phyloP scores from a whole-genome alignment of 1,140 invertebrate genomes.

The Drosophila ercepeae region DNA sequence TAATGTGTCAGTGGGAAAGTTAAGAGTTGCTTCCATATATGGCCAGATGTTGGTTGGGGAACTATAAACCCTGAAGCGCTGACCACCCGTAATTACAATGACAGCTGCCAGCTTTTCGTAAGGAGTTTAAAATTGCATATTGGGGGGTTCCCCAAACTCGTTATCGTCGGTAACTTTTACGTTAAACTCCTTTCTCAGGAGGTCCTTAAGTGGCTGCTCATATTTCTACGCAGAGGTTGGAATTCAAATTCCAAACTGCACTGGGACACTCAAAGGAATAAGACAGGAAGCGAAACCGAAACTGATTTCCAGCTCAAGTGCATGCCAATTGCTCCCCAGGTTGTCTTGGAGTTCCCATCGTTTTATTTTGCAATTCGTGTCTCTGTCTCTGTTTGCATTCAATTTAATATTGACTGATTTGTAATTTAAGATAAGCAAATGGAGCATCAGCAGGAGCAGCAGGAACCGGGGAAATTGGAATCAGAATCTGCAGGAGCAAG shows the following conservation, averaged over 20 bases:
- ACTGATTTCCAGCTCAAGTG: constrained; percentile 51
- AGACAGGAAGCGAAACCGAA: constrained; percentile 10
- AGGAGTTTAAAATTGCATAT: constrained; percentile 40
- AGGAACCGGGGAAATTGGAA: constrained; percentile 4
- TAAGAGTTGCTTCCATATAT: constrained; percentile 21
- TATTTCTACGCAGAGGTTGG: constrained; percentile 25
- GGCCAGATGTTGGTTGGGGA: constrained; percentile 19
- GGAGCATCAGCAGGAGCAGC: constrained; percentile 30
- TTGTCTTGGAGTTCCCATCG: constrained; percentile 1
- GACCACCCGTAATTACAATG: constrained; percentile 37
- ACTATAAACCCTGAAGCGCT: constrained; percentile 5
- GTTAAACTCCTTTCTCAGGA: not conserved
- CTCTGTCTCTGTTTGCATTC: constrained; percentile 64
- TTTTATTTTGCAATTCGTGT: constrained; percentile 2
- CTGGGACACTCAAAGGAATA: constrained; percentile 17
- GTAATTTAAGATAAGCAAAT: constrained; percentile 81
- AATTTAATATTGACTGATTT: constrained; percentile 79
- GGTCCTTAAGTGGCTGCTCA: constrained; percentile 15
- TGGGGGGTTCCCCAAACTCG: not conserved
- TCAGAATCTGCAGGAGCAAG: constrained; percentile 19
- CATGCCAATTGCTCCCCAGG: constrained; percentile 43
- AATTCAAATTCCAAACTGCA: constrained; percentile 32
- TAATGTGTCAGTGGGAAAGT: constrained; percentile 49
- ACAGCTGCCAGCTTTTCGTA: constrained; percentile 38
- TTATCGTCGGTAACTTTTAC: not conserved